Evolutionary conservation across 2,797 vertebrate species (phyloP).

Genomic region (Notoglanidium macrostoma): DNA sequence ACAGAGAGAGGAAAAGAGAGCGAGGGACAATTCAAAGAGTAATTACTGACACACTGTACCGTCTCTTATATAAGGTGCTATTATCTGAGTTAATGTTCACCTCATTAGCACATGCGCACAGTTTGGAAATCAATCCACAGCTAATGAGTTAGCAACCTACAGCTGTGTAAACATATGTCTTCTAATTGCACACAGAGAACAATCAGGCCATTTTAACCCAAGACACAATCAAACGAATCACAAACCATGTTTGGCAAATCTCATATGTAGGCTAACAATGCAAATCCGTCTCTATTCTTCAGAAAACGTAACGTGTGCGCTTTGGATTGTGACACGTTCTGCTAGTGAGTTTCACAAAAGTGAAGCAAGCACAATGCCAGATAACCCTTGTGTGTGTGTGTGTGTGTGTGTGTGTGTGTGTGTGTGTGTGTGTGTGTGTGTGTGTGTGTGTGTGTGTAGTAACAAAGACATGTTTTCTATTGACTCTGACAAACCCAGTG

Average conservation of each 20-base stretch:
- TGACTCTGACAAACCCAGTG: background rate
- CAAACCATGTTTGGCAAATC: background rate
- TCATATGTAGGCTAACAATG: background rate
- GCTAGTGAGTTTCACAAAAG: background rate
- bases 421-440: conserved; percentile 12
- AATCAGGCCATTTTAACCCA: background rate
- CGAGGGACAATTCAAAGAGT: conserved; percentile 13
- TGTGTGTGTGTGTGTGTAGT: background rate
- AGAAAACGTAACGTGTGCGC: too few relatives aligned
- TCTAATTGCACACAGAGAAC: conserved; percentile 7
- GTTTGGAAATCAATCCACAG: conserved; percentile 15
- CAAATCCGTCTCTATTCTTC: background rate
- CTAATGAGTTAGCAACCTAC: conserved; percentile 22
- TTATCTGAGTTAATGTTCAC: conserved; percentile 22
- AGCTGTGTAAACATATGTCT: conserved; percentile 20
- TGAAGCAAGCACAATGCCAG: background rate
- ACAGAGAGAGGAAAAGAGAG: background rate
- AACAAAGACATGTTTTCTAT: background rate
- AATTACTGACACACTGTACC: conserved; percentile 16
- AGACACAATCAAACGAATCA: background rate
- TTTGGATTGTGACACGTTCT: background rate
- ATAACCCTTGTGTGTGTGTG: background rate
- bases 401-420: background rate
- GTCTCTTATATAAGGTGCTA: conserved; percentile 25
- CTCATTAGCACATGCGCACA: conserved; percentile 19